Evolutionary conservation across 1,140 invertebrate species (phyloP).

Genomic region (Aphelinus certus): DNA sequence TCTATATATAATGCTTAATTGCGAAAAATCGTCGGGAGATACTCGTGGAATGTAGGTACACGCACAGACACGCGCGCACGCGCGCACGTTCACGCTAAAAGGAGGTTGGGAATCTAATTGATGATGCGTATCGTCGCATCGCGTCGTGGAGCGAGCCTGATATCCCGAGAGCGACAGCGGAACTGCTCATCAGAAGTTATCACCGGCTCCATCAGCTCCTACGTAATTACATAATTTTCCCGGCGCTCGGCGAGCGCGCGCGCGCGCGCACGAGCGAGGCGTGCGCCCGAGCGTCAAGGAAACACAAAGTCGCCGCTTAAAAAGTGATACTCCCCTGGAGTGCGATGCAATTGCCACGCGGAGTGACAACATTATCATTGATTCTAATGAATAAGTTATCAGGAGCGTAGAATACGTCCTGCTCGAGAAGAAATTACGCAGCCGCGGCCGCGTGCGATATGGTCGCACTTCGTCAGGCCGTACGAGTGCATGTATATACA

Average conservation of each 20-base stretch:
- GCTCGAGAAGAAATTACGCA: too few species aligned
- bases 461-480: too few species aligned
- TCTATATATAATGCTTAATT: too few species aligned
- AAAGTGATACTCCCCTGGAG: slow-evolving; percentile 4
- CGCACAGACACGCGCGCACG: too few species aligned
- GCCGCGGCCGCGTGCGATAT: too few species aligned
- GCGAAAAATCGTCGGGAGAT: not conserved
- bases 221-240: slow-evolving; percentile 32
- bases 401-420: not conserved
- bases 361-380: slow-evolving; percentile 22
- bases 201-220: not conserved
- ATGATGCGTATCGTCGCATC: slow-evolving; percentile 23
- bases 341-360: not conserved
- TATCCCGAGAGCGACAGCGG: slow-evolving; percentile 14
- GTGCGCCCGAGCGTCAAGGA: not conserved
- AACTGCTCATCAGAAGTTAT: slow-evolving; percentile 31
- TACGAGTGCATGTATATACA: not conserved
- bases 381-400: slow-evolving; percentile 11
- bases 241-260: not conserved
- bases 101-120: slow-evolving; percentile 19
- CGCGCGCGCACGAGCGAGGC: too few species aligned
- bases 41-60: not conserved
- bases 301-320: not conserved
- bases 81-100: not conserved
- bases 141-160: not conserved